Base-by-base conservation (phyloP, 2,113 vertebrate genomes). In the Pristiophorus japonicus region DNA sequence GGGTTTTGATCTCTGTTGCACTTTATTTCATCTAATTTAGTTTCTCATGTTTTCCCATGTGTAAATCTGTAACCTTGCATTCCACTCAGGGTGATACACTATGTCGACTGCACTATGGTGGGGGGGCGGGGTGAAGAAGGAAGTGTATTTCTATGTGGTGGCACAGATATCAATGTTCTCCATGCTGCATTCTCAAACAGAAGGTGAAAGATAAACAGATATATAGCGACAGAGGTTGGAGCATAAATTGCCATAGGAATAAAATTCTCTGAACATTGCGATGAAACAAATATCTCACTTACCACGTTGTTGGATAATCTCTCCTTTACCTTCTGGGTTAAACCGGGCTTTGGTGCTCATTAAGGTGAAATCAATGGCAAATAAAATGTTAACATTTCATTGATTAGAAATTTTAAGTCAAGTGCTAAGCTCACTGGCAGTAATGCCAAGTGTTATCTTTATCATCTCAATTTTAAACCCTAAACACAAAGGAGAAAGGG, bases 381-480 rank as follows among this genome's bases (percentile, higher is more conserved):
- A 70, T 45, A 70, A 30, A 70, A 94, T 18, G 93, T 51, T 70
- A 70, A 73, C 24, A 27, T 94, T 94, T 67, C 22, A 94, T 70
- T 70, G 93, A 67, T 94, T 70, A 45, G 65, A 94, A 34, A 70
- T 16, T 70, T 70, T 94, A 45, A 70, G 93, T 94, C 65, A 73
- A 90, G 65, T 67, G 66, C 66, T 70, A 94, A 70, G 66, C 45
- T 47, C n/a, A 16, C 65, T 70, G 93, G 93, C 65, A 67, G 4
- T 22, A 30, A 45, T 94, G 92, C 62, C 92, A 67, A 70, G 93
- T 70, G 27, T 94, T 94, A 73, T 67, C 93, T 94, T 94, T 51
- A 73, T 94, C 45, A 94, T 94, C 93, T 94, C 45, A 67, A 70
- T 67, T 73, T 94, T 94, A 94, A 94, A 51, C 65, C 66, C 93